Base-by-base conservation (phyloP, 1,140 invertebrate species). In the Papilio helenus region DNA sequence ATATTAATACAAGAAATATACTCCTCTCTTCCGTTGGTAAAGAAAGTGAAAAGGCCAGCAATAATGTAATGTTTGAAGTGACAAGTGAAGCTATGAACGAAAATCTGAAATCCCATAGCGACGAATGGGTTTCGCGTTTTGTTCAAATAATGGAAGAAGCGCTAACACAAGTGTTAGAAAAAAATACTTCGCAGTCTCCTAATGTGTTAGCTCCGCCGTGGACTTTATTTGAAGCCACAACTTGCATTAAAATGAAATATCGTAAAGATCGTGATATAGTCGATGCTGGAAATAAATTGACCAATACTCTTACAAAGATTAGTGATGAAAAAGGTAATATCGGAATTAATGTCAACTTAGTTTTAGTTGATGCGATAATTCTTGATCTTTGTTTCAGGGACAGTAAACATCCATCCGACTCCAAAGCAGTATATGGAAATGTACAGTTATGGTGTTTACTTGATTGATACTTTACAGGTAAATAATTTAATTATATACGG, bases 141-240 rank as follows among this genome's bases (percentile, higher is more conserved):
- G 80, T 88, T n/a, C 91, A 93, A 85, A 92, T 93, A 84, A 92
- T 94, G 92, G 92, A 93, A 84, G 89, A 94, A 42, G 89, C 84
- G 3, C 68, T 93, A 4, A 87, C 85, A 20, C 85, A 90, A 81
- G 79, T 94, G 20, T 85, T 93, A 61, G 83, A 85, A 39, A 79
- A 84, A 74, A 84, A 89, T 20, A 81, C 88, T 8, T 42, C 79
- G 4, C 85, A 82, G 46, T 55, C 81, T 34, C 76, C 85, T 44
- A 79, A 79, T 1, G 81, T 74, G 44, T 79, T 88, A 79, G 86
- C 86, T 8, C 89, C 90, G 0, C 90, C 90, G 1, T 93, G 88
- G 91, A 89, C 86, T 23, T 78, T 94, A 29, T 86, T 87, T 39
- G 90, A 93, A 83, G 90, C 91, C n/a, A 81, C 84, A 8, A 82